These are phyloP conservation scores for Atopsyche davidsoni DNA, from an alignment of 1,140 invertebrate species.

Conservation along the genomic window DNA sequence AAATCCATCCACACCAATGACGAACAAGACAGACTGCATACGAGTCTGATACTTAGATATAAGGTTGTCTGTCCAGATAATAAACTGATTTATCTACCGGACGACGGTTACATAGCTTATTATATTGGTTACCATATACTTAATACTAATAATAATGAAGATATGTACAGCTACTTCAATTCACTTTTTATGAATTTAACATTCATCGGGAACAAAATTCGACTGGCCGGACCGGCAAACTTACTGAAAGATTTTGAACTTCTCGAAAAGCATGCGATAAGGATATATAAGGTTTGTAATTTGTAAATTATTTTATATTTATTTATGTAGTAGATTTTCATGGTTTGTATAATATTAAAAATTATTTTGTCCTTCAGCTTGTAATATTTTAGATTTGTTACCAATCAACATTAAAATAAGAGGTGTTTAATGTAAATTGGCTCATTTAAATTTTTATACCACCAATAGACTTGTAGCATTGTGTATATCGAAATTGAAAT, in stretches of 20 bases:
- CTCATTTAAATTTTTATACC: too few species aligned
- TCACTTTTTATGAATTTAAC: conserved; percentile 18
- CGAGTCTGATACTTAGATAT: conserved; percentile 19
- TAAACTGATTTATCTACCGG: conserved; percentile 14
- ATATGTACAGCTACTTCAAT: conserved; percentile 16
- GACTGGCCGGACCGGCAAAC: conserved; percentile 15
- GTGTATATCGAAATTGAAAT: too few species aligned
- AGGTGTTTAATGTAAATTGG: too few species aligned
- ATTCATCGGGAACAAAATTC: conserved; percentile 27
- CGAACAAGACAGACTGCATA: conserved; percentile 18
- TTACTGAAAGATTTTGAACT: conserved; percentile 14
- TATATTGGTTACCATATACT: conserved; percentile 25
- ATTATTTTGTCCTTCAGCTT: too few species aligned
- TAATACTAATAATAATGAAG: conserved; percentile 13
- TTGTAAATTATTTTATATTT: not conserved
- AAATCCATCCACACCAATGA: conserved; percentile 9
- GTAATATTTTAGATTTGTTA: too few species aligned
- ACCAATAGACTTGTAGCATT: too few species aligned
- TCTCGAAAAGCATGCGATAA: conserved; percentile 3
- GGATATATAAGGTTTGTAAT: not conserved
- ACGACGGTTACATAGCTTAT: conserved; percentile 25
- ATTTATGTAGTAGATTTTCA: not conserved
- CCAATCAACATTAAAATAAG: too few species aligned
- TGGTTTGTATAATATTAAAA: too few species aligned
- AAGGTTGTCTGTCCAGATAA: conserved; percentile 2